Evolutionary conservation across 2,113 vertebrate genomes (phyloP).

Genomic region (Brachypodius melanocephalos): DNA sequence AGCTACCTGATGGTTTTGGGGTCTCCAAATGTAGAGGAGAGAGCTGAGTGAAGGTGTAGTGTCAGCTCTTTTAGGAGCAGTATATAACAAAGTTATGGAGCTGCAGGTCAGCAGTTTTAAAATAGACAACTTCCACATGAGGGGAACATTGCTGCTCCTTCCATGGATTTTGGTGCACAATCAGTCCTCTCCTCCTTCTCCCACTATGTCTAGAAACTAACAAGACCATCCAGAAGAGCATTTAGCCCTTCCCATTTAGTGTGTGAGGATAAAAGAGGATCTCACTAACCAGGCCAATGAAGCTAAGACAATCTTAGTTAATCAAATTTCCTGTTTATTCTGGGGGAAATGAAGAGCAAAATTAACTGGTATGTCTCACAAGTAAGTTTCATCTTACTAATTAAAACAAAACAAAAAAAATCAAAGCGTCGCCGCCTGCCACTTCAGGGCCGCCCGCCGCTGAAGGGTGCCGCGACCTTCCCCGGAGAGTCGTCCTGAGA

Average conservation of each 20-base stretch:
- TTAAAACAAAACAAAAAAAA: not conserved
- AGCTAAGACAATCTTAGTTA: not conserved
- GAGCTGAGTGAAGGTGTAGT: not conserved
- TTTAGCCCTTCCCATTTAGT: not conserved
- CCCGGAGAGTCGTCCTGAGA: no score
- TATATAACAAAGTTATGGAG: not conserved
- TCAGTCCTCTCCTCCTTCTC: not conserved
- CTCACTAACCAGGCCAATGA: not conserved
- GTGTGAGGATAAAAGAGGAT: not conserved
- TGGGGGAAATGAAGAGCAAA: not conserved
- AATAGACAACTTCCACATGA: not conserved
- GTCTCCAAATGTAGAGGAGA: not conserved
- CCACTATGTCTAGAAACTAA: not conserved
- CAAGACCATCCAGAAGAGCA: not conserved
- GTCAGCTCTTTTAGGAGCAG: not conserved
- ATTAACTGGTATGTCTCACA: not conserved
- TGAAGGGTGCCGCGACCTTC: no score
- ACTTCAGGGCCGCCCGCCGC: no score
- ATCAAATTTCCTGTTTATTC: constrained; percentile 12
- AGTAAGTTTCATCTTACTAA: not conserved
- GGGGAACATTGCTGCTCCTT: not conserved
- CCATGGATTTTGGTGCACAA: not conserved
- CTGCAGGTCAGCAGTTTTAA: not conserved
- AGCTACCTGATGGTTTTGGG: not conserved
- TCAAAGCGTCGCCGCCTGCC: no score